A percentile compares a stretch with the other conserved stretches of the same genome.
Evolutionary conservation across 2,113 vertebrate genomes (phyloP).

Genomic region (Oenanthe melanoleuca): DNA sequence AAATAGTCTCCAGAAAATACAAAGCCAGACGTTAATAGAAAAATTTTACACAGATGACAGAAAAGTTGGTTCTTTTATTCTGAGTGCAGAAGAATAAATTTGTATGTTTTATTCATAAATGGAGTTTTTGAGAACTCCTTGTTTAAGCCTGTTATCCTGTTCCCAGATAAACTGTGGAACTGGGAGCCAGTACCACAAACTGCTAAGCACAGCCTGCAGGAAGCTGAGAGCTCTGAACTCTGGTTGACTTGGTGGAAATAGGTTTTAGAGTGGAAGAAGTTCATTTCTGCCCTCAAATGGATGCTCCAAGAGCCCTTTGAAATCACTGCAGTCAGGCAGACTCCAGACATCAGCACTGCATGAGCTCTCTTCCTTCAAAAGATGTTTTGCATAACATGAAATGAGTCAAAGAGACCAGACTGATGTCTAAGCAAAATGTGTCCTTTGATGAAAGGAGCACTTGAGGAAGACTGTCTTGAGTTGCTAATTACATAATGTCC

Average conservation of each 20-base stretch:
- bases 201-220: neutral
- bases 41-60: neutral
- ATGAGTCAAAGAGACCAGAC: neutral
- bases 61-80: neutral
- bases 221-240: neutral
- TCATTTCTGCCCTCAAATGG: neutral
- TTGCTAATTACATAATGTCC: neutral
- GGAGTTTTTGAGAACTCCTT: neutral
- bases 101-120: conserved; percentile 35
- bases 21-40: conserved; percentile 4
- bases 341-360: neutral
- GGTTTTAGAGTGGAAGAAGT: neutral
- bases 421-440: neutral
- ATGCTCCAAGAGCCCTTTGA: neutral
- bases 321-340: neutral
- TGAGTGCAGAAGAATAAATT: neutral
- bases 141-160: neutral
- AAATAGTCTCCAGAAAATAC: conserved; percentile 21
- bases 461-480: neutral
- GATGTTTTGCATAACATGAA: neutral
- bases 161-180: neutral
- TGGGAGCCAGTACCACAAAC: neutral
- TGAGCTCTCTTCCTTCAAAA: neutral
- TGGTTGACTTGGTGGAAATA: neutral
- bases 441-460: neutral